Evolutionary conservation across 2,888 invertebrate genomes (phyloP), one percentile per base, ranked within the genome.

Genomic region (Biston betularia): DNA sequence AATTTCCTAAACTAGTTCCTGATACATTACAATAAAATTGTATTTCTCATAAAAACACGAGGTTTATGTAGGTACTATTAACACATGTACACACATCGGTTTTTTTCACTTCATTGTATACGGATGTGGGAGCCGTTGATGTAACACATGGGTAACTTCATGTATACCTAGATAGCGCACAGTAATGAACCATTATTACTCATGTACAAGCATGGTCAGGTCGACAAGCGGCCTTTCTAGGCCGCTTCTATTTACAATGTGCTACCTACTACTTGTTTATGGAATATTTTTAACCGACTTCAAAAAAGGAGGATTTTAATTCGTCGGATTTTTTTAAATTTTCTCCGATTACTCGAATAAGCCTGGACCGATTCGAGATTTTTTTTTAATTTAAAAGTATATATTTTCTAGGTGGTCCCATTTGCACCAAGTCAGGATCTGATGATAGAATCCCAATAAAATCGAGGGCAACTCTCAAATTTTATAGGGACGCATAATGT

Each of bases 81-180:
- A 61, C 48, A 44, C 54, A 53, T 62, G 68, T 62, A 58, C 44
- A 61, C 62, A 68, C 48, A 61, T 64, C 45, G 56, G 35, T 24
- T 60, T 66, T 62, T 49, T 63, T 60, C 58, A 71, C 52, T 73
- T 67, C 7, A 71, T 56, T 71, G 70, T 72, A 73, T 74, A 68
- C 57, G 69, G 48, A 72, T 70, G 71, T 74, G 69, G 65, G 66
- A 73, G 69, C 67, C 63, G 77, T 74, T 87, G 83, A 84, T 79
- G 80, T 79, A 84, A 85, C 72, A 70, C 73, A 78, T 74, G 75
- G 75, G 76, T 79, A 78, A 81, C 82, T 84, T 86, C 68, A 75
- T 73, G 72, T 73, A 75, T 74, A 77, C 64, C 60, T 67, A 67
- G 49, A 67, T 72, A 77, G 67, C 65, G 69, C 65, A 69, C 71